Percentiles rank a stretch among this genome's conserved stretches.
These are phyloP conservation scores for Penaeus indicus DNA, from an alignment of 1,140 invertebrate species.

Conservation along the genomic window DNA sequence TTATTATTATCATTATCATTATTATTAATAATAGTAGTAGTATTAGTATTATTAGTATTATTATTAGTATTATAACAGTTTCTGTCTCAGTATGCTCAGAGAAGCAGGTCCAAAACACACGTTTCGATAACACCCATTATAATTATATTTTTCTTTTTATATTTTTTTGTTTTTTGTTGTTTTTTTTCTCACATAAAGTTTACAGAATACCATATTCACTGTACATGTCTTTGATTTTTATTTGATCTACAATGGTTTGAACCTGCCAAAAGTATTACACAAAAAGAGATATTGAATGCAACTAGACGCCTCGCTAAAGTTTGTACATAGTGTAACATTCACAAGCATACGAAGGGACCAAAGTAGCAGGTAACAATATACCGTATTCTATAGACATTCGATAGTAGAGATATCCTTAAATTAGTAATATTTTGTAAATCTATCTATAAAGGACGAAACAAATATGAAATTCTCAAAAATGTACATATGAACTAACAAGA, in stretches of 20 bases:
- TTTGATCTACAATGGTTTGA: slow-evolving; percentile 54
- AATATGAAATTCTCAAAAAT: slow-evolving; percentile 55
- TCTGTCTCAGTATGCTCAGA: slow-evolving; percentile 35
- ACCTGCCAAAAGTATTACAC: slow-evolving; percentile 52
- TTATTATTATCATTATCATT: too few species aligned
- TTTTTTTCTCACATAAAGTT: background rate
- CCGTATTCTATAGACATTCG: slow-evolving; percentile 54
- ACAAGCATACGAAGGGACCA: slow-evolving; percentile 49
- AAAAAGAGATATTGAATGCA: slow-evolving; percentile 46
- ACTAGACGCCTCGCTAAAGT: slow-evolving; percentile 46
- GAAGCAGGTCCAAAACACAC: slow-evolving; percentile 49
- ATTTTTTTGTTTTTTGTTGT: background rate
- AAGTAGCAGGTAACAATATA: slow-evolving; percentile 37
- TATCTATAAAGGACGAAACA: slow-evolving; percentile 59
- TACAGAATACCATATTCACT: slow-evolving; percentile 26
- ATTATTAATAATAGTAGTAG: too few species aligned
- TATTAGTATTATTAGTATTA: too few species aligned
- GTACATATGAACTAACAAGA: slow-evolving; percentile 59
- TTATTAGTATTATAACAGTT: slow-evolving; percentile 18
- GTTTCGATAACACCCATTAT: background rate
- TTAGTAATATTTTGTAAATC: slow-evolving; percentile 50
- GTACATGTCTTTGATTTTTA: slow-evolving; percentile 33
- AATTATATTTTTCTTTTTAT: slow-evolving; percentile 5
- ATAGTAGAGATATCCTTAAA: slow-evolving; percentile 52
- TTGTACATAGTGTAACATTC: slow-evolving; percentile 56